These are phyloP conservation scores for Drosophila histrio DNA, from an alignment of 2,888 invertebrate species.

Conservation along the genomic window DNA sequence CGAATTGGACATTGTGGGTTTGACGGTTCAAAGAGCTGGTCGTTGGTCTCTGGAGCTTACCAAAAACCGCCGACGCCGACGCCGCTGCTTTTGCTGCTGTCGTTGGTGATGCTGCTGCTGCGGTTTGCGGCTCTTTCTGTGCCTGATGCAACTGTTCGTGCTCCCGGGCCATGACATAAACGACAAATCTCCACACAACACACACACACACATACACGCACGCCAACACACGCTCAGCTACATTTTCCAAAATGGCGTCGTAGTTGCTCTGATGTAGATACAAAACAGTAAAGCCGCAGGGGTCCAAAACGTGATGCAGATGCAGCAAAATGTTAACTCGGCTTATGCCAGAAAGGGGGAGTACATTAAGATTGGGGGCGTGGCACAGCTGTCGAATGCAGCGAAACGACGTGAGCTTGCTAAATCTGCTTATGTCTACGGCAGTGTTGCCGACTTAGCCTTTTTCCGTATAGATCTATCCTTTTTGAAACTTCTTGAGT, in stretches of 20 bases:
- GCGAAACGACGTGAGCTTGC: constrained; percentile 34
- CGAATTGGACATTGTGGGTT: constrained; percentile 61
- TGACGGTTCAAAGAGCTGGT: constrained; percentile 62
- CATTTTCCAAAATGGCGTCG: constrained; percentile 74
- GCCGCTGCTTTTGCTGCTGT: constrained; percentile 22
- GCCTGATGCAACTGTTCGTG: constrained; percentile 72
- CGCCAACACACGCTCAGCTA: constrained; percentile 26
- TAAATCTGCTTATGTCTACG: constrained; percentile 47
- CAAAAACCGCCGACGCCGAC: constrained; percentile 60
- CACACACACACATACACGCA: constrained; percentile 16
- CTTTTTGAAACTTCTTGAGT: too few relatives aligned
- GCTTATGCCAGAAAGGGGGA: constrained; percentile 24
- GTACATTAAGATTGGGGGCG: constrained; percentile 36
- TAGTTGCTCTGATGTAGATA: constrained; percentile 49
- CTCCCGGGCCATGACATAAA: constrained; percentile 60
- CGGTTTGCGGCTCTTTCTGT: constrained; percentile 75
- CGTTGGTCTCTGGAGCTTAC: constrained; percentile 65
- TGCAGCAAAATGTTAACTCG: constrained; percentile 45
- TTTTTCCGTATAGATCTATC: too few relatives aligned
- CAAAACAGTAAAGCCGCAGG: constrained; percentile 67
- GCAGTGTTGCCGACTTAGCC: neutral
- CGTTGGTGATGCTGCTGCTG: constrained; percentile 53
- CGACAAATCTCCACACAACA: constrained; percentile 35
- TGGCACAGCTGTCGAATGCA: constrained; percentile 51
- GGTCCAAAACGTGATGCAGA: constrained; percentile 62